phyloP scores from a whole-genome alignment of 2,888 invertebrate species.

The Choristoneura rosaceana region DNA sequence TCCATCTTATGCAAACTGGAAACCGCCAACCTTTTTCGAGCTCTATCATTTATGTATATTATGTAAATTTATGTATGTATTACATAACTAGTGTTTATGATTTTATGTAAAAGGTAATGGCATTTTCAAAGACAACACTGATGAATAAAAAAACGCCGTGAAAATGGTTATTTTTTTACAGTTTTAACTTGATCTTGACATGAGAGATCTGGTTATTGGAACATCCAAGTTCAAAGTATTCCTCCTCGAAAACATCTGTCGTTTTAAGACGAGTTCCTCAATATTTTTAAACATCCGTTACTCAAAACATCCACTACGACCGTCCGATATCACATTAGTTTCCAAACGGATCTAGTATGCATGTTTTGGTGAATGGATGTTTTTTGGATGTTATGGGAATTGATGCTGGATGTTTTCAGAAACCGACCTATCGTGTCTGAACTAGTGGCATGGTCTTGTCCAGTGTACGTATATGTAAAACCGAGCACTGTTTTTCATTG shows the following conservation, averaged over 20 bases:
- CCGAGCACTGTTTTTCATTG: no score
- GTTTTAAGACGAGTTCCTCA: background rate
- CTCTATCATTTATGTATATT: background rate
- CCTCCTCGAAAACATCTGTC: background rate
- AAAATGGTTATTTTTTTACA: background rate
- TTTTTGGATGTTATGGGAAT: background rate
- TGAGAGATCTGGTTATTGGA: no score
- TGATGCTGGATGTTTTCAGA: background rate
- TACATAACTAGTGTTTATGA: background rate
- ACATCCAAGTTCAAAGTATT: no score
- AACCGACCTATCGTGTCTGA: background rate
- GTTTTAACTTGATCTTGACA: background rate
- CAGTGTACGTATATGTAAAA: no score
- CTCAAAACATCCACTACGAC: background rate
- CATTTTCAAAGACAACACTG: background rate
- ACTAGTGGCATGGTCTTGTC: no score
- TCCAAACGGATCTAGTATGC: background rate
- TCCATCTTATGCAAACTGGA: no score
- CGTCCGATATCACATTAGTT: conserved; percentile 1
- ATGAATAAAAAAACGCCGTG: background rate
- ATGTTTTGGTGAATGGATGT: background rate
- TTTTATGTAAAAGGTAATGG: background rate
- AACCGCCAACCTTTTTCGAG: no score
- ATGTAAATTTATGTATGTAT: background rate
- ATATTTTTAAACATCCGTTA: background rate